Conservation (phyloP, 1,140 invertebrate species). For the Cyphomyrmex costatus region DNA sequence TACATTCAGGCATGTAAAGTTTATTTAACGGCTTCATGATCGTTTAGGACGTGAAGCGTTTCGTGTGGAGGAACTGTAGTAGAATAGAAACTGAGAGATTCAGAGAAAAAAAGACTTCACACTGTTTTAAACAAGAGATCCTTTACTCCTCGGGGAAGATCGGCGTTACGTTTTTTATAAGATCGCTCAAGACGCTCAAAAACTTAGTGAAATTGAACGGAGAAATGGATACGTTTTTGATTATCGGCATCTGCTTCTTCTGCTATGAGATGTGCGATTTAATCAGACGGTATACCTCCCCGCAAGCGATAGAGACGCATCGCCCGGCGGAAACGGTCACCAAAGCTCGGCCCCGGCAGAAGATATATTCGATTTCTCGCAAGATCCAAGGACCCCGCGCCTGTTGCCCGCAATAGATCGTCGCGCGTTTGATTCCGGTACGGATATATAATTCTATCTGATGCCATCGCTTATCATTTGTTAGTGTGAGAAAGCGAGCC, state of each 20-base stretch:
- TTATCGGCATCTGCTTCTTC: constrained; percentile 87
- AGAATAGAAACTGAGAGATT: not conserved
- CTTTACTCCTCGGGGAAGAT: not conserved
- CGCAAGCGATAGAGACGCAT: constrained; percentile 75
- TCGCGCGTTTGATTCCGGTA: not conserved
- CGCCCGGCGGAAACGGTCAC: constrained; percentile 72
- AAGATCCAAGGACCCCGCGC: constrained; percentile 74
- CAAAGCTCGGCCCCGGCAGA: constrained; percentile 70
- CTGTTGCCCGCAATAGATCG: constrained; percentile 74
- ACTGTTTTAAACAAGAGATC: not conserved
- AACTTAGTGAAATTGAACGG: constrained; percentile 25
- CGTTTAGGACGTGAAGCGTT: not conserved
- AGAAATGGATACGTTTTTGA: constrained; percentile 87
- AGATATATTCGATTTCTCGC: constrained; percentile 84
- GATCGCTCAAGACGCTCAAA: not conserved
- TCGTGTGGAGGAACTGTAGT: not conserved
- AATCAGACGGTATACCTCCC: constrained; percentile 81
- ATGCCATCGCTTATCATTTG: not conserved
- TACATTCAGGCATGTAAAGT: not conserved
- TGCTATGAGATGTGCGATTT: constrained; percentile 88
- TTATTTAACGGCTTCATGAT: constrained; percentile 15
- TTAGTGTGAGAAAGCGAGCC: constrained; percentile 3
- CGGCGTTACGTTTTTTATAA: constrained; percentile 7
- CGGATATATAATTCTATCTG: not conserved
- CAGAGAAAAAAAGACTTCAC: not conserved